phyloP scores from a whole-genome alignment of 2,888 invertebrate genomes.

The Stegana nigrithorax region DNA sequence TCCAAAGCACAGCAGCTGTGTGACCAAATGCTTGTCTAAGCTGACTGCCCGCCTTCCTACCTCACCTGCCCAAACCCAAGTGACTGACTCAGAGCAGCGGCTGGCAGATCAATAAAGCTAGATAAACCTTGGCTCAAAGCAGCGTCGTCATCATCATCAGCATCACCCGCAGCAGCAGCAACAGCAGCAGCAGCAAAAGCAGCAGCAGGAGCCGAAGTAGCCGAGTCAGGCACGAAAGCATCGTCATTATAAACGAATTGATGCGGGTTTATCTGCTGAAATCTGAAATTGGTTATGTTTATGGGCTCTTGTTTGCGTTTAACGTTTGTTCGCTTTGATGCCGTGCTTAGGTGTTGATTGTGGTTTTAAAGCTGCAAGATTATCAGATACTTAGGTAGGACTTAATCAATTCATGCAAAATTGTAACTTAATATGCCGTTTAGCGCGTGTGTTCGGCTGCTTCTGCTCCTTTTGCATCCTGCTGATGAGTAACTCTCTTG shows the following conservation, averaged over 20 bases:
- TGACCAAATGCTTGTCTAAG: not conserved
- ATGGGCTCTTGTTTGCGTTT: not conserved
- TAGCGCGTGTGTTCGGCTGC: too few relatives aligned
- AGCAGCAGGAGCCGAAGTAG: not conserved
- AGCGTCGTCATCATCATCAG: not conserved
- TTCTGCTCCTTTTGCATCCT: too few relatives aligned
- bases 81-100: not conserved
- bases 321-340: too few relatives aligned
- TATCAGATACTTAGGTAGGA: too few relatives aligned
- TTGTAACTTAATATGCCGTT: too few relatives aligned
- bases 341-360: not conserved
- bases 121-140: not conserved
- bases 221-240: conserved; percentile 52
- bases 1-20: not conserved
- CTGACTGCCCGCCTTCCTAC: conserved; percentile 3
- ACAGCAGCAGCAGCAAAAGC: conserved; percentile 33
- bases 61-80: not conserved
- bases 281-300: conserved; percentile 41
- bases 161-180: conserved; percentile 35
- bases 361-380: conserved; percentile 17
- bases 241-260: conserved; percentile 62
- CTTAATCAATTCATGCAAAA: too few relatives aligned
- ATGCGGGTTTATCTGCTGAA: conserved; percentile 58
- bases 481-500: too few relatives aligned
- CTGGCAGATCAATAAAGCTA: not conserved